Evolutionary conservation across 1,140 invertebrate species (phyloP).

Genomic region (Pachypsylla venusta): DNA sequence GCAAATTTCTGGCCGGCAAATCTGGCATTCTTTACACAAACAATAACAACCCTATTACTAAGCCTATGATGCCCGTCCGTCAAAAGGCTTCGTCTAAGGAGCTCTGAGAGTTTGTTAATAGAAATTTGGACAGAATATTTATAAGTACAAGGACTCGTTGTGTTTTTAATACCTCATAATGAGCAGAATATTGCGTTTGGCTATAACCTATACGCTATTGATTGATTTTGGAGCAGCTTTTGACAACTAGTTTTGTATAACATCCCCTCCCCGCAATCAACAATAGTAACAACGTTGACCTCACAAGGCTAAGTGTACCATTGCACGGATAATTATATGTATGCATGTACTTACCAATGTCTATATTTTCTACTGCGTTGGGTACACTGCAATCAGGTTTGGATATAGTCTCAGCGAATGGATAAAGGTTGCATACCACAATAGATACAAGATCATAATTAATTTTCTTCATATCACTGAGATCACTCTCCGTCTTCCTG

Average conservation of each 20-base stretch:
- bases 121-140: too few species aligned
- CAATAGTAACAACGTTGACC: neutral
- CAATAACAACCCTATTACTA: too few species aligned
- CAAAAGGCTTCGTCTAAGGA: too few species aligned
- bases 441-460: slow-evolving; percentile 57
- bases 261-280: neutral
- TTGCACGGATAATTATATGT: neutral
- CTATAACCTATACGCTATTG: too few species aligned
- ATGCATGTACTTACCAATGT: slow-evolving; percentile 42
- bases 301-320: neutral
- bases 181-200: too few species aligned
- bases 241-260: neutral
- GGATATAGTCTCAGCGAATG: slow-evolving; percentile 80
- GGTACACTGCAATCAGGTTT: slow-evolving; percentile 63
- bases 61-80: too few species aligned
- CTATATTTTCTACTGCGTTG: slow-evolving; percentile 94
- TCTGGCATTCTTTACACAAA: too few species aligned
- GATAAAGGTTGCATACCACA: slow-evolving; percentile 95
- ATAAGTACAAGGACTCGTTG: too few species aligned
- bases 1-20: too few species aligned
- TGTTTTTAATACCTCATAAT: too few species aligned
- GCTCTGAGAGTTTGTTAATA: too few species aligned
- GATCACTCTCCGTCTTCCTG: slow-evolving; percentile 57
- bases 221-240: neutral
- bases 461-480: slow-evolving; percentile 60